These are phyloP conservation scores for Pogonomyrmex californicus DNA, from an alignment of 1,140 invertebrate genomes.

Conservation along the genomic window DNA sequence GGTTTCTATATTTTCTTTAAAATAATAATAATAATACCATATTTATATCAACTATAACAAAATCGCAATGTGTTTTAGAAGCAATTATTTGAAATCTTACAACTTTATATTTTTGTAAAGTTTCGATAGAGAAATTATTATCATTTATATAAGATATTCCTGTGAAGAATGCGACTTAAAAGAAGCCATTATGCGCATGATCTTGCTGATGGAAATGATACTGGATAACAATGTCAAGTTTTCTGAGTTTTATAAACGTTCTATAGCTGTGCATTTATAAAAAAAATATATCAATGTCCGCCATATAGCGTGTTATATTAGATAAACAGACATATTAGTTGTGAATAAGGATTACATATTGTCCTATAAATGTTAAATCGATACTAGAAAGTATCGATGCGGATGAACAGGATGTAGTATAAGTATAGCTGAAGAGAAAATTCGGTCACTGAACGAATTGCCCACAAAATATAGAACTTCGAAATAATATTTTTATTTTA, in stretches of 20 bases:
- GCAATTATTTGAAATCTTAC: neutral
- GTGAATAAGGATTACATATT: conserved; percentile 37
- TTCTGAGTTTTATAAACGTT: neutral
- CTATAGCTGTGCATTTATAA: neutral
- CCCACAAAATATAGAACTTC: neutral
- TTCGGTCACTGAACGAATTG: conserved; percentile 32
- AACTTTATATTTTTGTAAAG: neutral
- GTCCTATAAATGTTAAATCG: conserved; percentile 49
- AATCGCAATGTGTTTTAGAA: neutral
- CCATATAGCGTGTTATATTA: neutral
- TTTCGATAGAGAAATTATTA: too few species aligned
- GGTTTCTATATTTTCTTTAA: neutral
- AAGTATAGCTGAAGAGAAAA: conserved; percentile 29
- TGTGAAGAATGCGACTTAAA: neutral
- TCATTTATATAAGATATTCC: neutral
- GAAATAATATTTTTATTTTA: neutral
- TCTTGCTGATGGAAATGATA: neutral
- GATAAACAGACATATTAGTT: neutral
- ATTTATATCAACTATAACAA: neutral
- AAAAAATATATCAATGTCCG: neutral
- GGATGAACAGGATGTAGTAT: conserved; percentile 10
- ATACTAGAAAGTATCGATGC: conserved; percentile 47
- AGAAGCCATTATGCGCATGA: neutral
- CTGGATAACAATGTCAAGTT: neutral
- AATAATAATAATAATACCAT: neutral